A percentile compares a stretch with the other conserved stretches of the same genome.
Evolutionary conservation across 2,113 vertebrate genomes (phyloP).

Genomic region (Onychorhynchus coronatus): DNA sequence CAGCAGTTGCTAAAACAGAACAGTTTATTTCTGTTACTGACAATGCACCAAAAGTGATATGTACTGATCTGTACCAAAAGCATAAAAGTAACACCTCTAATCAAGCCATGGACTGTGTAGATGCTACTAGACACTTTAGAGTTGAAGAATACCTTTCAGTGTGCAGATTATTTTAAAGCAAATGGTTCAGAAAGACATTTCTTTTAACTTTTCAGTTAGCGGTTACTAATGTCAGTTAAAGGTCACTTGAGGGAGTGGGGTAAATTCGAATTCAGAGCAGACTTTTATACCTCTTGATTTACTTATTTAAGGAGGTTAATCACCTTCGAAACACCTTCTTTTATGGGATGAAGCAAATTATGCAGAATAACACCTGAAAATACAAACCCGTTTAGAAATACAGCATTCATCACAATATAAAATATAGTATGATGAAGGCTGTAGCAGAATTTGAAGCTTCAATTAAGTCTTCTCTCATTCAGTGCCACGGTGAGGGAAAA

Average conservation of each 20-base stretch:
- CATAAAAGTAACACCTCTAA: neutral
- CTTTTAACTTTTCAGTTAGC: neutral
- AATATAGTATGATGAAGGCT: neutral
- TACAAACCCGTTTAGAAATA: neutral
- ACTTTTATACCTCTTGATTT: neutral
- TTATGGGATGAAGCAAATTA: neutral
- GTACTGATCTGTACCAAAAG: neutral
- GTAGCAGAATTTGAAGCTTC: neutral
- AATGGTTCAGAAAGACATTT: neutral
- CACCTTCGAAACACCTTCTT: neutral
- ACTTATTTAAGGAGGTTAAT: neutral
- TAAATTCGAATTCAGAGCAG: neutral
- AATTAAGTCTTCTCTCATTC: neutral
- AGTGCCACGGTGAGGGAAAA: neutral
- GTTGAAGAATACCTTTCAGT: neutral
- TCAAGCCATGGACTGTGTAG: accelerated
- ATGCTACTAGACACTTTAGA: neutral
- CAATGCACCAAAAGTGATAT: neutral
- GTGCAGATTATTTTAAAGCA: neutral
- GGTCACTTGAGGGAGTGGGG: neutral
- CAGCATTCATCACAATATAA: neutral
- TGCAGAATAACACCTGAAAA: neutral
- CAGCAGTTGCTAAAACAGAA: neutral
- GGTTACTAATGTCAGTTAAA: neutral
- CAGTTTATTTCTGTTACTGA: neutral